phyloP scores from a whole-genome alignment of 2,113 vertebrate genomes.

The Gymnocephalus cernua region DNA sequence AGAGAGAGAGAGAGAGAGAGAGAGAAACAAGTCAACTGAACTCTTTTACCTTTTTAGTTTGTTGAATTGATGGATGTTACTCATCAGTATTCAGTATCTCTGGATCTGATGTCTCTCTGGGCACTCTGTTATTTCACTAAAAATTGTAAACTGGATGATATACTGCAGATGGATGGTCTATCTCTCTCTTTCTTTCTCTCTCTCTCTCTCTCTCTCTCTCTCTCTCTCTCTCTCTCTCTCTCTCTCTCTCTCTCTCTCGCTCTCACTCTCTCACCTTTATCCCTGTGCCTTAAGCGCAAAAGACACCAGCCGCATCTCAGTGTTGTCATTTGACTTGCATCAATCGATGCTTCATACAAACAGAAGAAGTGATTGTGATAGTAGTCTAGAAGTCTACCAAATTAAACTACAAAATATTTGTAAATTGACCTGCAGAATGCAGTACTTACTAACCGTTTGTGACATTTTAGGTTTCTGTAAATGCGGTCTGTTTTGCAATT shows the following conservation, averaged over 20 bases:
- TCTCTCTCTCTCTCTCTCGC: background rate
- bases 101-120: conserved; percentile 31
- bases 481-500: background rate
- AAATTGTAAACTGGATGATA: conserved; percentile 42
- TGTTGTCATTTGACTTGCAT: background rate
- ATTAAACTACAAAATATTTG: too few relatives aligned
- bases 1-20: background rate
- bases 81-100: conserved; percentile 55
- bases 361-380: background rate
- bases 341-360: background rate
- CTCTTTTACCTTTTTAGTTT: conserved; percentile 24
- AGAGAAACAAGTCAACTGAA: conserved; percentile 12
- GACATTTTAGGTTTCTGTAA: background rate
- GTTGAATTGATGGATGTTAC: conserved; percentile 42
- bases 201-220: background rate
- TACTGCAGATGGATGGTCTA: conserved; percentile 23
- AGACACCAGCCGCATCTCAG: background rate
- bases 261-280: background rate
- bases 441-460: background rate
- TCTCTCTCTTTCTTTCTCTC: background rate
- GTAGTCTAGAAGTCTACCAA: too few relatives aligned
- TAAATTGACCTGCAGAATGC: too few relatives aligned
- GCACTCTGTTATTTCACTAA: conserved; percentile 38
- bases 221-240: background rate
- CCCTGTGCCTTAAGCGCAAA: background rate